phyloP scores from a whole-genome alignment of 2,888 invertebrate species.

The Cerceris ruficornis region DNA sequence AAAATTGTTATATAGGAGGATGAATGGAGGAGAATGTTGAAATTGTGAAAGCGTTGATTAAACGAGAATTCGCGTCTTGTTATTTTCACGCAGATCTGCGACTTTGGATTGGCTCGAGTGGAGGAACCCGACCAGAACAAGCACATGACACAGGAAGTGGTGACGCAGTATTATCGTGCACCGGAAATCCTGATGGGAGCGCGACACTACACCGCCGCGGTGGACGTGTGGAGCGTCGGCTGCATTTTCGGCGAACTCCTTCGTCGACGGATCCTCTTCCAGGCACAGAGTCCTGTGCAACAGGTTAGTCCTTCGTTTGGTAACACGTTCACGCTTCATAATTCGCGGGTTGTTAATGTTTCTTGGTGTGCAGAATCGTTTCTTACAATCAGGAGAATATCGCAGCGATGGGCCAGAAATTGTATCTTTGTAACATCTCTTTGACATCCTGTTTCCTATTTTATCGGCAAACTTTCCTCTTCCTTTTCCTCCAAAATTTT shows the following conservation, averaged over 20 bases:
- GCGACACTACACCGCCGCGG: conserved; percentile 96
- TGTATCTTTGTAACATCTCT: no score
- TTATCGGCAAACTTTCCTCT: no score
- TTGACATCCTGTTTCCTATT: no score
- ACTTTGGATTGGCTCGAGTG: conserved; percentile 98
- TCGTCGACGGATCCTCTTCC: conserved; percentile 97
- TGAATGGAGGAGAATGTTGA: no score
- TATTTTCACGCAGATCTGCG: conserved; percentile 91
- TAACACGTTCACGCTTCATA: conserved; percentile 4
- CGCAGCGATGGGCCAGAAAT: no score
- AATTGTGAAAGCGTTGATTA: no score
- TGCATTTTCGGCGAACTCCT: conserved; percentile 99
- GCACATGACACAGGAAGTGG: conserved; percentile 99
- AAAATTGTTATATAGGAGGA: no score
- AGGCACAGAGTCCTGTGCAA: conserved; percentile 98
- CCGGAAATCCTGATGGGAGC: conserved; percentile 99
- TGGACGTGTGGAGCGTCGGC: conserved; percentile 99
- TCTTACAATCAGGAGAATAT: no score
- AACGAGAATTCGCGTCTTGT: background rate
- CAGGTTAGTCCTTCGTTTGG: conserved; percentile 84
- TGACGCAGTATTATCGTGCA: conserved; percentile 99
- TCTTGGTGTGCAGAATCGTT: no score
- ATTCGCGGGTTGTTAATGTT: background rate
- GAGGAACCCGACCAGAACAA: conserved; percentile 96
- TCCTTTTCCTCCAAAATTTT: no score